phyloP scores from a whole-genome alignment of 2,888 invertebrate species.

The Isoperla grammatica region DNA sequence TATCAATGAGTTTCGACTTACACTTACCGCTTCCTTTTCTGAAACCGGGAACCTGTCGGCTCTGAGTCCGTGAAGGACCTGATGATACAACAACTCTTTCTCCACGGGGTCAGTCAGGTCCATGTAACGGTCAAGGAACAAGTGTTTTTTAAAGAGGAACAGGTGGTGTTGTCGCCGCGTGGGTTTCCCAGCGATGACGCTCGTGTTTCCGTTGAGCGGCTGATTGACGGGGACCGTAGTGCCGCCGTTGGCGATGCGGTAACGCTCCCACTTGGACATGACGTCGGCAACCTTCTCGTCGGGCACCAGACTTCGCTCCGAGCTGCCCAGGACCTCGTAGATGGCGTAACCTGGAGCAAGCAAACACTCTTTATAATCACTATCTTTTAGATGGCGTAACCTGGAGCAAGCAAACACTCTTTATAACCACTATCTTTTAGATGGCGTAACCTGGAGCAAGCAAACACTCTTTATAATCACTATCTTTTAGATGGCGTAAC shows the following conservation, averaged over 20 bases:
- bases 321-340: constrained; percentile 83
- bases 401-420: constrained; percentile 44
- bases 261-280: constrained; percentile 92
- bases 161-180: constrained; percentile 54
- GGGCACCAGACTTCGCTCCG: constrained; percentile 76
- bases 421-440: too few species aligned
- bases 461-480: too few species aligned
- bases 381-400: constrained; percentile 92
- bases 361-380: too few species aligned
- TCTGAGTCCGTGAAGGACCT: constrained; percentile 82
- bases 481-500: constrained; percentile 92
- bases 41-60: constrained; percentile 90
- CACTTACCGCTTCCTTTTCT: constrained; percentile 86
- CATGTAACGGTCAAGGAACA: constrained; percentile 73
- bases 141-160: constrained; percentile 74
- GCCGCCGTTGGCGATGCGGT: constrained; percentile 64
- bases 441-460: constrained; percentile 70
- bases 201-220: constrained; percentile 28
- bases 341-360: constrained; percentile 70
- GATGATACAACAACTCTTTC: constrained; percentile 90
- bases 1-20: constrained; percentile 16
- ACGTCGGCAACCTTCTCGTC: constrained; percentile 91
- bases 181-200: constrained; percentile 40
- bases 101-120: constrained; percentile 81
- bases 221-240: constrained; percentile 28